phyloP scores from a whole-genome alignment of 2,113 vertebrate genomes.

The Notothenia rossii region DNA sequence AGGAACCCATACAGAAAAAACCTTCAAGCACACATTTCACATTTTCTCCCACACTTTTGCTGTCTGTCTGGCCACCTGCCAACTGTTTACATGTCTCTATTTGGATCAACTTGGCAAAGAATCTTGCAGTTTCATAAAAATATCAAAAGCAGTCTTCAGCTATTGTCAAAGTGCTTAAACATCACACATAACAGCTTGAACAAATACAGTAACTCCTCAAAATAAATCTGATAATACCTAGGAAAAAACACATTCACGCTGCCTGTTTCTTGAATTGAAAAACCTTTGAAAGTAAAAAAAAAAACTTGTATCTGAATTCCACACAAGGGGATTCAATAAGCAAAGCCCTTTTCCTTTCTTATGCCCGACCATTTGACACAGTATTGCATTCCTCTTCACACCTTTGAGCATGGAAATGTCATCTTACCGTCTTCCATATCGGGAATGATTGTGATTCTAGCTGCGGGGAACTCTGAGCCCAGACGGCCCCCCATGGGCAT shows the following conservation, averaged over 20 bases:
- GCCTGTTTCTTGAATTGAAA: constrained; percentile 21
- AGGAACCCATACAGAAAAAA: constrained; percentile 29
- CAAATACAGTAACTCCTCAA: neutral
- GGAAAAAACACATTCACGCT: neutral
- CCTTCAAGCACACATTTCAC: constrained; percentile 9
- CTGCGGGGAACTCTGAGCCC: constrained; percentile 84
- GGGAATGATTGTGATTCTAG: constrained; percentile 88
- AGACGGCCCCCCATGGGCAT: constrained; percentile 94
- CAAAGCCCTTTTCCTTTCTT: constrained; percentile 10
- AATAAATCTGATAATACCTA: constrained; percentile 19
- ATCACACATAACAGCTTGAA: neutral
- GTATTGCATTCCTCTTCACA: constrained; percentile 32
- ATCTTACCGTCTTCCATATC: constrained; percentile 92
- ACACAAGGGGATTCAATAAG: constrained; percentile 5
- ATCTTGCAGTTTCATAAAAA: no score
- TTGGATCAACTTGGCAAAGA: neutral
- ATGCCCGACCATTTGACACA: neutral
- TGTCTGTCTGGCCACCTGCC: constrained; percentile 22
- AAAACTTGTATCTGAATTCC: neutral
- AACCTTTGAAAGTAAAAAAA: neutral
- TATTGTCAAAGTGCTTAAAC: neutral
- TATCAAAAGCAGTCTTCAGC: no score
- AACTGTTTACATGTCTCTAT: constrained; percentile 7
- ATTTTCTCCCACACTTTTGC: constrained; percentile 20
- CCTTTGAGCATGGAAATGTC: constrained; percentile 31